phyloP scores from a whole-genome alignment of 2,888 invertebrate species.

The Baronia brevicornis region DNA sequence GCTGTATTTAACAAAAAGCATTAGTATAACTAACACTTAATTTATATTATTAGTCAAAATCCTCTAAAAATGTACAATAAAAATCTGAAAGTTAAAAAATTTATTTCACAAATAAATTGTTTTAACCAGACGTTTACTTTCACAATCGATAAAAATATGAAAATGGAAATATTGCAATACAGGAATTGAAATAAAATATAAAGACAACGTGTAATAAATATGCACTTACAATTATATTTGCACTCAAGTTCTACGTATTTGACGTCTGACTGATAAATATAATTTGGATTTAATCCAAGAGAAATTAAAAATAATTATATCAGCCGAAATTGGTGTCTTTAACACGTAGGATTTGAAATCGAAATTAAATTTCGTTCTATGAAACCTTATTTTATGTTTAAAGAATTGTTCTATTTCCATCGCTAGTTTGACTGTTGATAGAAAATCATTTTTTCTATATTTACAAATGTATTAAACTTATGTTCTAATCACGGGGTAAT shows the following conservation, averaged over 20 bases:
- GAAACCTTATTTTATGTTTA: too few species aligned
- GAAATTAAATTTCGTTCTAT: slow-evolving; percentile 15
- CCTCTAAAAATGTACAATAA: slow-evolving; percentile 9
- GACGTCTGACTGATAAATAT: slow-evolving; percentile 1
- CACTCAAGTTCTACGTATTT: slow-evolving; percentile 4
- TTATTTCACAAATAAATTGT: too few species aligned
- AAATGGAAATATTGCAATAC: background rate
- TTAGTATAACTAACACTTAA: slow-evolving; percentile 39
- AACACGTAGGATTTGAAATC: slow-evolving; percentile 2
- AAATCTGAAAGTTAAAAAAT: too few species aligned
- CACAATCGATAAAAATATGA: background rate
- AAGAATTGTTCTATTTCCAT: slow-evolving; percentile 27
- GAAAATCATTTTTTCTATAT: slow-evolving; percentile 24
- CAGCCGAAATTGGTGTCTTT: slow-evolving; percentile 1
- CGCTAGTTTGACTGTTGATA: slow-evolving; percentile 50
- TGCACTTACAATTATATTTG: slow-evolving; percentile 7
- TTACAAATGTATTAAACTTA: slow-evolving; percentile 18
- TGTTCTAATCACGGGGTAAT: slow-evolving; percentile 13
- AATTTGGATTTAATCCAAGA: slow-evolving; percentile 28
- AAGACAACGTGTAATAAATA: slow-evolving; percentile 2
- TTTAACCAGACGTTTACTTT: too few species aligned
- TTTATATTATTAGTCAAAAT: slow-evolving; percentile 20
- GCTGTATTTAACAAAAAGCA: slow-evolving; percentile 23
- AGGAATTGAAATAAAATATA: too few species aligned
- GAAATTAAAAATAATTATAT: slow-evolving; percentile 9